Evolutionary conservation across 2,797 vertebrate genomes (phyloP).

Genomic region (Bradypus variegatus): DNA sequence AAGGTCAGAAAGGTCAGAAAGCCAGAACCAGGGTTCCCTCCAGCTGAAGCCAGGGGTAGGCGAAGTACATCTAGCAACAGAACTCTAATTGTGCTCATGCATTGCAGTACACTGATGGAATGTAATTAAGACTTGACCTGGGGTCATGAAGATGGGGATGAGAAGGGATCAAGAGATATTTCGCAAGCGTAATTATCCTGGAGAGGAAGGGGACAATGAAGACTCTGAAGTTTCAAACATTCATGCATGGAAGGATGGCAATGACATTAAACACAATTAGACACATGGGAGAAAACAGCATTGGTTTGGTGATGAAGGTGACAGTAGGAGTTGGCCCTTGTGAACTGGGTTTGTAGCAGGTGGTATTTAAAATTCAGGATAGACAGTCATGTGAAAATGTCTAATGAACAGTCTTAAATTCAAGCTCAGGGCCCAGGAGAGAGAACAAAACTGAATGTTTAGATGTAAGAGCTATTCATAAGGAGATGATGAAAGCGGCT

Average conservation of each 20-base stretch:
- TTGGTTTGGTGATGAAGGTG: no score
- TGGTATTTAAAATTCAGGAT: not conserved
- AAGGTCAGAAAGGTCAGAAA: no score
- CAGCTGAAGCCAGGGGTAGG: not conserved
- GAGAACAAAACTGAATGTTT: not conserved
- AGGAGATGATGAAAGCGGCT: not conserved
- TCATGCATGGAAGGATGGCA: not conserved
- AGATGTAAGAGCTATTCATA: not conserved
- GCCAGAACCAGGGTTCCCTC: not conserved
- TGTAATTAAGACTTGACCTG: not conserved
- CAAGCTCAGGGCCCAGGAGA: not conserved
- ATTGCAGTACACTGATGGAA: not conserved
- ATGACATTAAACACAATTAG: not conserved
- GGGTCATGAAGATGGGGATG: not conserved
- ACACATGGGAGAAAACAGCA: not conserved
- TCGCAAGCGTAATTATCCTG: not conserved
- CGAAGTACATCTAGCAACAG: not conserved
- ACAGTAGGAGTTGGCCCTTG: not conserved
- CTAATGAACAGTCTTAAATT: not conserved
- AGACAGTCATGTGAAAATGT: not conserved
- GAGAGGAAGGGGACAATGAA: not conserved
- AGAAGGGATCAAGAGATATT: not conserved
- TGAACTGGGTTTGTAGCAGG: not conserved
- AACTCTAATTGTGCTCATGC: accelerated
- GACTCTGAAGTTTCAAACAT: no score